A percentile compares a stretch with the other conserved stretches of the same genome.
These are phyloP conservation scores for Esperia sulphurella DNA, from an alignment of 2,888 invertebrate genomes.

Conservation along the genomic window DNA sequence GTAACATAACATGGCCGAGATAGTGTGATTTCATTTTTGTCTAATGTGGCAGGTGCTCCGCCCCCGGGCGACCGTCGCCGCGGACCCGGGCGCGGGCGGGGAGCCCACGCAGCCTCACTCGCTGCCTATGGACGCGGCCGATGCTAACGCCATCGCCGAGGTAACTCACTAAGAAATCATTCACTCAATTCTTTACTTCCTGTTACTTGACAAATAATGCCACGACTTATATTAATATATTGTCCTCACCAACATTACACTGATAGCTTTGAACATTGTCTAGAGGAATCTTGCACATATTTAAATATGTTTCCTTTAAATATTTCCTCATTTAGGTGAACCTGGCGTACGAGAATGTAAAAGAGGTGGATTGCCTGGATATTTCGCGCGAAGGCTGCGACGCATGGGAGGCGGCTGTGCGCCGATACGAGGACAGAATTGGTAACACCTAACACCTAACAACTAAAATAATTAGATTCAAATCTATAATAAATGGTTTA, in stretches of 20 bases:
- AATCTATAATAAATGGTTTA: too few relatives aligned
- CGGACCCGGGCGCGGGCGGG: constrained; percentile 66
- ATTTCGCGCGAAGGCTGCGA: constrained; percentile 97
- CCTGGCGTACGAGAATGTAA: constrained; percentile 98
- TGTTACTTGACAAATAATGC: too few relatives aligned
- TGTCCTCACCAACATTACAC: too few relatives aligned
- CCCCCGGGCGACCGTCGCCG: constrained; percentile 58
- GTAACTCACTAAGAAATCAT: constrained; percentile 64
- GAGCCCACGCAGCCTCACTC: constrained; percentile 81
- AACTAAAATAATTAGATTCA: too few relatives aligned
- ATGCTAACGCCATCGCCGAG: constrained; percentile 97
- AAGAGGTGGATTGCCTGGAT: constrained; percentile 98
- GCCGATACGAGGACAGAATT: constrained; percentile 98
- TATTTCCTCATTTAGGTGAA: constrained; percentile 77
- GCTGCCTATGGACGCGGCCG: constrained; percentile 92
- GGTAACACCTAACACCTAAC: too few relatives aligned
- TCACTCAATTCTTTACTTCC: too few relatives aligned
- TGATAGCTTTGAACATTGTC: too few relatives aligned
- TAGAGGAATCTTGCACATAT: too few relatives aligned
- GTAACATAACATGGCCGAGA: too few relatives aligned
- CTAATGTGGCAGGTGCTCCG: constrained; percentile 73
- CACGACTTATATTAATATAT: too few relatives aligned
- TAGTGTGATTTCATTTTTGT: too few relatives aligned
- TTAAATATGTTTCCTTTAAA: too few relatives aligned
- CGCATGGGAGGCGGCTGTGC: constrained; percentile 98